Conservation (phyloP, 2,797 vertebrate species). For the Hapalemur alaotrensis region DNA sequence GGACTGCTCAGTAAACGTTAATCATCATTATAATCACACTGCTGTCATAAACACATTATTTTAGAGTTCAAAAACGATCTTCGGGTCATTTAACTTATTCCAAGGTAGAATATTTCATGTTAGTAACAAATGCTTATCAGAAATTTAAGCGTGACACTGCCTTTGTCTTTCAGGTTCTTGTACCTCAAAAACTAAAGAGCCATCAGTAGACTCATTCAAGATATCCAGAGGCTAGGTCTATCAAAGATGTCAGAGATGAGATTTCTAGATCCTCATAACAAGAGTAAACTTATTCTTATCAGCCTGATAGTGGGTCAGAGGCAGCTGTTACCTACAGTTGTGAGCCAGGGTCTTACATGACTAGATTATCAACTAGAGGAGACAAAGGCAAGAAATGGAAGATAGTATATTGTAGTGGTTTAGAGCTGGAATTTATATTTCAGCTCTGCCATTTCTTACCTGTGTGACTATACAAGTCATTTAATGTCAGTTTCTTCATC, state of each 20-base stretch:
- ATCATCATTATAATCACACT: neutral
- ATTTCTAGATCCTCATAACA: neutral
- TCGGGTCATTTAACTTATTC: neutral
- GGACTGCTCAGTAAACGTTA: neutral
- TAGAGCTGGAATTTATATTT: neutral
- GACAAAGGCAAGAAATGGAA: neutral
- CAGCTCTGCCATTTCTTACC: neutral
- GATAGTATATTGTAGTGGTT: neutral
- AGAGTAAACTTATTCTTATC: neutral
- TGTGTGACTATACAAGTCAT: neutral
- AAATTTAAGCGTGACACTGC: neutral
- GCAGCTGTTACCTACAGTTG: neutral
- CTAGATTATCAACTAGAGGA: neutral
- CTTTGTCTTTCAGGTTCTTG: neutral
- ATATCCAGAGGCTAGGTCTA: neutral
- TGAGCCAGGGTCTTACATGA: neutral
- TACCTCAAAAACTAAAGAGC: neutral
- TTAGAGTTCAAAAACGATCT: neutral
- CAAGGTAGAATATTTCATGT: neutral
- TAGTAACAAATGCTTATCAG: constrained; percentile 34
- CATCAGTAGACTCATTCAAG: neutral
- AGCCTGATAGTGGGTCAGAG: neutral
- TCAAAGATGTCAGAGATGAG: neutral
- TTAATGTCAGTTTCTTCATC: neutral
- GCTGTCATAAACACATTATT: neutral